Percentiles rank a stretch among this genome's conserved stretches.
phyloP scores from a whole-genome alignment of 2,113 vertebrate genomes.

The Rhombomys opimus region DNA sequence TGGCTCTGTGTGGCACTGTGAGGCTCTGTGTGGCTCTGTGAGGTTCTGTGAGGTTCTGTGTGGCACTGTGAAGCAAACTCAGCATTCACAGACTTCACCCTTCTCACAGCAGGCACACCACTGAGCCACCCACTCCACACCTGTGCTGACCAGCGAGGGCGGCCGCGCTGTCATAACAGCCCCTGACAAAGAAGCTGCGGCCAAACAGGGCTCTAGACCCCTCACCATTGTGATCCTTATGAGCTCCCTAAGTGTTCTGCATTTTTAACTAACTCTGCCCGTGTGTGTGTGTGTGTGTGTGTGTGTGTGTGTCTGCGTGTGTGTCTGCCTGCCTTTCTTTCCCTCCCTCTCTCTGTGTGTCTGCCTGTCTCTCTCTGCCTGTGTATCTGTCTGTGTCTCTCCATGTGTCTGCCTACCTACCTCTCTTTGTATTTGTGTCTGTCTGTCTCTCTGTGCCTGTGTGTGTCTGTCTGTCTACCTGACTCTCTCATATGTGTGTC shows the following conservation, averaged over 20 bases:
- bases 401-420: too few relatives aligned
- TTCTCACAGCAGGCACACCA: too few relatives aligned
- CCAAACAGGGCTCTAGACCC: background rate
- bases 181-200: background rate
- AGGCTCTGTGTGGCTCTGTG: too few relatives aligned
- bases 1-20: too few relatives aligned
- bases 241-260: background rate
- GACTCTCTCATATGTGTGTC: background rate
- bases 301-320: background rate
- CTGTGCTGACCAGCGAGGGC: rapidly evolving
- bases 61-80: background rate
- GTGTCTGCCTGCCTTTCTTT: too few relatives aligned
- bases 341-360: too few relatives aligned
- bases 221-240: background rate
- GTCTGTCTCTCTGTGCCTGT: background rate
- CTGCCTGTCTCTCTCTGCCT: too few relatives aligned
- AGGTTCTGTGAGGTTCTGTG: too few relatives aligned
- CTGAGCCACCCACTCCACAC: background rate
- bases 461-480: background rate
- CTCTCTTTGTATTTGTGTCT: background rate
- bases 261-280: background rate
- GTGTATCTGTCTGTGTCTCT: too few relatives aligned
- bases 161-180: background rate
- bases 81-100: too few relatives aligned
- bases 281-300: background rate